Evolutionary conservation across 2,113 vertebrate species (phyloP).

Genomic region (Pachypanchax playfairii): DNA sequence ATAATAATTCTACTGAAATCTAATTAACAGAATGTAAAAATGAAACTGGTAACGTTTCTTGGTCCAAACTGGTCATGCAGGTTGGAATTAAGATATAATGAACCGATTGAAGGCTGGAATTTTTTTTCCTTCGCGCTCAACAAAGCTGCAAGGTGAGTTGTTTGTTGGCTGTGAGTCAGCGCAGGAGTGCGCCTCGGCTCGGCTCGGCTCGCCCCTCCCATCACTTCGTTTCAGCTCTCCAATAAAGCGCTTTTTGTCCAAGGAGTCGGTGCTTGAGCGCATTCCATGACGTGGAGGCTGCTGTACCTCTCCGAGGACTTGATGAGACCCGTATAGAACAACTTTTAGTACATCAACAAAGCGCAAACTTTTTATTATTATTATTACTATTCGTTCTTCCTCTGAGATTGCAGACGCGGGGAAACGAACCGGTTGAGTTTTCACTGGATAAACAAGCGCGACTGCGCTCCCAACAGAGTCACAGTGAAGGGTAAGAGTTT

Average conservation of each 20-base stretch:
- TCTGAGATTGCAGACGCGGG: slow-evolving; percentile 6
- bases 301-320: slow-evolving; percentile 55
- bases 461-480: slow-evolving; percentile 35
- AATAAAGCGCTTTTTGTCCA: slow-evolving; percentile 74
- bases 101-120: slow-evolving; percentile 37
- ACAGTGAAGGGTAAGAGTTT: slow-evolving; percentile 55
- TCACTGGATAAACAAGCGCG: slow-evolving; percentile 23
- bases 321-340: slow-evolving; percentile 31
- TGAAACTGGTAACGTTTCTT: not conserved
- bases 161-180: slow-evolving; percentile 13
- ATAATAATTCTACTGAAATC: not conserved
- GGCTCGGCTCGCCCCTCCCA: slow-evolving; percentile 62
- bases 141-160: slow-evolving; percentile 49
- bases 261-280: slow-evolving; percentile 60
- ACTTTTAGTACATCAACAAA: slow-evolving; percentile 7
- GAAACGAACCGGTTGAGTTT: slow-evolving; percentile 44
- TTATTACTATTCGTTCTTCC: slow-evolving; percentile 5
- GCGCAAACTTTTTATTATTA: too few relatives aligned
- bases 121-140: slow-evolving; percentile 7
- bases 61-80: slow-evolving; percentile 58
- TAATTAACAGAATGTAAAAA: not conserved
- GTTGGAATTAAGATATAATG: slow-evolving; percentile 23
- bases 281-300: slow-evolving; percentile 70
- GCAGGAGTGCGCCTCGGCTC: slow-evolving; percentile 47
- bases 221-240: slow-evolving; percentile 50